Evolutionary conservation across 2,113 vertebrate species (phyloP).

Genomic region (Percopsis transmontana): DNA sequence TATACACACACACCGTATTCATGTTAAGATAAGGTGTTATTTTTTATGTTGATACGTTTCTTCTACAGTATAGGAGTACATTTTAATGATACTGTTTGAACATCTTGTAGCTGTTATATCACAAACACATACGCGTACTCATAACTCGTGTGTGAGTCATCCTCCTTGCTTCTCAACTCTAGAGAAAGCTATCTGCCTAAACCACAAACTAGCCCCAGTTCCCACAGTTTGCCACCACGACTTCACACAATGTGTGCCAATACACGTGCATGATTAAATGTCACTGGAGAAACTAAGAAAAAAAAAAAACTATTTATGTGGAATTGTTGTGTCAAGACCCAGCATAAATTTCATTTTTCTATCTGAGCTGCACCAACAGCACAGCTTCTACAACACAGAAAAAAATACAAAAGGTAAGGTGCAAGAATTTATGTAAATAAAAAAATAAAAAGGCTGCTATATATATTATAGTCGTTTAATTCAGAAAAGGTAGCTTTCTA

Average conservation of each 20-base stretch:
- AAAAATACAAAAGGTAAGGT: too few species aligned
- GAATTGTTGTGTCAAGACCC: background rate
- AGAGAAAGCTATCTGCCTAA: slow-evolving; percentile 19
- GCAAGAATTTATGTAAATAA: too few species aligned
- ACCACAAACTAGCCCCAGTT: slow-evolving; percentile 25
- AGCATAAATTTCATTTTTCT: background rate
- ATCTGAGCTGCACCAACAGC: background rate
- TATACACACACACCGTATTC: too few species aligned
- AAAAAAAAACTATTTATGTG: background rate
- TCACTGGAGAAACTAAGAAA: slow-evolving; percentile 6
- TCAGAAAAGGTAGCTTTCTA: too few species aligned
- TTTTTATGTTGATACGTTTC: background rate
- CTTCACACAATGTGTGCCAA: slow-evolving; percentile 21
- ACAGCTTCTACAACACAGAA: too few species aligned
- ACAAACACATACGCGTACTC: slow-evolving; percentile 31
- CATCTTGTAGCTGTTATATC: slow-evolving; percentile 2
- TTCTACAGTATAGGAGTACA: too few species aligned
- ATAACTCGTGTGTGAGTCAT: slow-evolving; percentile 62
- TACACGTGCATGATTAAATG: slow-evolving; percentile 6
- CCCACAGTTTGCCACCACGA: slow-evolving; percentile 27
- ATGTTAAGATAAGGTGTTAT: too few species aligned
- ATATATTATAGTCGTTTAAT: too few species aligned
- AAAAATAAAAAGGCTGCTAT: too few species aligned
- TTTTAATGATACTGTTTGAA: background rate
- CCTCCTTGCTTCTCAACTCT: slow-evolving; percentile 30